Base-by-base conservation (phyloP, 2,797 vertebrate species). In the Choloepus didactylus region DNA sequence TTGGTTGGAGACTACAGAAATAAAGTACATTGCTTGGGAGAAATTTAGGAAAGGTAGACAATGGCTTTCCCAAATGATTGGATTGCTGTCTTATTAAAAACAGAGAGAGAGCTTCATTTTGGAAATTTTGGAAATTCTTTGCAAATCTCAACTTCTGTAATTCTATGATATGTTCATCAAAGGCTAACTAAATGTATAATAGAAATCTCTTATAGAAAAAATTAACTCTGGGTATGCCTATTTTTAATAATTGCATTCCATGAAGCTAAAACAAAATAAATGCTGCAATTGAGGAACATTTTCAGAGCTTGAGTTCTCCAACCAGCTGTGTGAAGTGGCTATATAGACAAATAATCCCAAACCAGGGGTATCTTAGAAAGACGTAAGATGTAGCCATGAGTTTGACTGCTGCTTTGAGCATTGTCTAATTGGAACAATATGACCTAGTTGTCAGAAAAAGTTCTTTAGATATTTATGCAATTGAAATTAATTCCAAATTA, bases 321-420 rank as follows among this genome's bases (percentile, higher is more conserved):
- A 96, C 79, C 92, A 98, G 87, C 94, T 93, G 91, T 89, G 51
- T 3, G 31, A 94, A 70, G 38, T 86, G 95, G 64, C 8, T 88
- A 80, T 16, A 60, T 54, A 87, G 60, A 49, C 75, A 93, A 97
- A 96, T 94, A 96, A 91, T 96, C 89, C 95, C 95, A 96, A 98
- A 0, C 18, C 80, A 97, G 96, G 94, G 84, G 64, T 2, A 54
- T 84, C 96, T 97, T 97, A 97, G 94, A 41, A 21, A 64, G 1
- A 35, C 35, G 60, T 94, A 95, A 96, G 97, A 96, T 2, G 66
- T 89, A 94, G 38, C 27, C 12, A 31, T n/a, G 18, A 66, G 31
- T 95, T 96, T 97, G 29, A 59, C 16, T 97, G 87, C 91, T 4
- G 27, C 12, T 0, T 91, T 80, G 66, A 97, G 14, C 54, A 93